A percentile compares a stretch with the other conserved stretches of the same genome.
These are phyloP conservation scores for Ectropis crepuscularia DNA, from an alignment of 2,888 invertebrate species.

Conservation along the genomic window DNA sequence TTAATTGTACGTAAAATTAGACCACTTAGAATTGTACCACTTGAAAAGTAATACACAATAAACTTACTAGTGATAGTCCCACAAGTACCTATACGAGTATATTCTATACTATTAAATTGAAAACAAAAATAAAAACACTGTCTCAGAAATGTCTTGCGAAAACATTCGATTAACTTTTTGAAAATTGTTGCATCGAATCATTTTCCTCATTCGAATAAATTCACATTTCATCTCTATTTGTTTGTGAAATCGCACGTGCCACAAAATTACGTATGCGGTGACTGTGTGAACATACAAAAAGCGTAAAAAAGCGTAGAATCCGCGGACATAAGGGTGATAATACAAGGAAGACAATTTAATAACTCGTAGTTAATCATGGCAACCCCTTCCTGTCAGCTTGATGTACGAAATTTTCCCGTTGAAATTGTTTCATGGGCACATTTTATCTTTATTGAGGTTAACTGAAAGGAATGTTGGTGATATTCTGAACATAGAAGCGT, in stretches of 20 bases:
- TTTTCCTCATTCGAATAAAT: neutral
- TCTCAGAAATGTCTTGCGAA: too few relatives aligned
- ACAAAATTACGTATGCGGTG: constrained; percentile 32
- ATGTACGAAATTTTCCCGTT: constrained; percentile 4
- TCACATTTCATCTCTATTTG: constrained; percentile 6
- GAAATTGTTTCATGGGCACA: constrained; percentile 1
- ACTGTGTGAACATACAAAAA: constrained; percentile 18
- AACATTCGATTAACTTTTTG: too few relatives aligned
- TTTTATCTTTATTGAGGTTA: constrained; percentile 9
- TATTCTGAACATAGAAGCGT: too few relatives aligned
- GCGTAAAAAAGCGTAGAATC: constrained; percentile 19
- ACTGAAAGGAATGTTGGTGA: too few relatives aligned
- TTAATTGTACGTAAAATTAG: too few relatives aligned
- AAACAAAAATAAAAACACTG: too few relatives aligned
- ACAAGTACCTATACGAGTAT: too few relatives aligned
- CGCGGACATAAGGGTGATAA: constrained; percentile 21
- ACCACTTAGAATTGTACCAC: too few relatives aligned
- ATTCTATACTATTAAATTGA: too few relatives aligned
- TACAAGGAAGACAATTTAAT: constrained; percentile 29
- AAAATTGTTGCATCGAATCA: neutral
- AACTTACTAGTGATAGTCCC: too few relatives aligned
- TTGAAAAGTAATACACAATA: too few relatives aligned
- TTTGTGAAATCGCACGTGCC: constrained; percentile 33
- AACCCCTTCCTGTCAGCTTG: constrained; percentile 13
- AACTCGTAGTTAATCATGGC: constrained; percentile 24